Base-by-base conservation (phyloP, 2,888 invertebrate genomes). In the Hirtodrosophila cameraria region DNA sequence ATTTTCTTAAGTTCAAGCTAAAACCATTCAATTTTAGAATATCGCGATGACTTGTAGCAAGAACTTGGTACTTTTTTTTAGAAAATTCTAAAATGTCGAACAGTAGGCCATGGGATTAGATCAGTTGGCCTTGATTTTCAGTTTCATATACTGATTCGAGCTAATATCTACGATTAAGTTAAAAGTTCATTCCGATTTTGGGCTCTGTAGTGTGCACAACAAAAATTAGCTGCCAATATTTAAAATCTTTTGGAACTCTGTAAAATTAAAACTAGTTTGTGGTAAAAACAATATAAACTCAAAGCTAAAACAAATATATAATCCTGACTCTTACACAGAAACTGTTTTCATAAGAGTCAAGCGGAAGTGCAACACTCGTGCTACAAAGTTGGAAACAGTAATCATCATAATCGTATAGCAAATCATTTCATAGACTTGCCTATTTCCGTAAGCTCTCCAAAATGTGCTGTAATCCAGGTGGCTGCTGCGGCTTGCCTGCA, bases 381-480 rank as follows among this genome's bases (percentile, higher is more conserved):
- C 9, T 6, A 11, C 11, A 36, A 8, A 28, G 2, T 46, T 41
- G 59, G 50, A 53, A 23, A 3, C n/a, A 20, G 1, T 12, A 15
- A 15, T 3, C 15, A 9, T 36, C 1, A 7, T 23, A 7, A n/a
- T n/a, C n/a, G 7, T 23, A 7, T 8, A 6, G 2, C 9, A 11
- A n/a, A n/a, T n/a, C n/a, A n/a, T n/a, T n/a, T n/a, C n/a, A n/a
- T 2, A 1, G 20, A 16, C 12, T 39, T 3, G 30, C 28, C 48
- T 54, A 0, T 48, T 48, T 68, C 69, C 38, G 61, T 60, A 54
- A 69, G 69, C 52, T 33, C 2, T 13, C 46, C 46, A 42, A 33
- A 2, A 86, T 86, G 79, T 81, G 87, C 48, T 86, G 85, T 8
- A 23, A 23, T 23, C 23, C 23, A 3, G 23, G 23, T 39, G 87